Evolutionary conservation across 1,140 invertebrate species (phyloP).

Genomic region (Pectinophora gossypiella): DNA sequence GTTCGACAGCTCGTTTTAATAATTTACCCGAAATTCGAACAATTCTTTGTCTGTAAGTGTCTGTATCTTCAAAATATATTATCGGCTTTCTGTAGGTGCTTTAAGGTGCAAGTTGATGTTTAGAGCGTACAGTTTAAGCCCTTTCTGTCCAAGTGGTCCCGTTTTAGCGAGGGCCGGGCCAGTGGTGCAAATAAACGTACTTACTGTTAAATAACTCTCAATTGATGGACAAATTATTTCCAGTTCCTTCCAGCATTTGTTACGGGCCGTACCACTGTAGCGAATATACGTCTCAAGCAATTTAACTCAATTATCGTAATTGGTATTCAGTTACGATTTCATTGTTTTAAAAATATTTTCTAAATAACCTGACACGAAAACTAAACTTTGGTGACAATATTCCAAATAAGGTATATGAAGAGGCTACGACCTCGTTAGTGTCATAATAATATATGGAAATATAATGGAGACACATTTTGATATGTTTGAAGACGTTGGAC

Average conservation of each 20-base stretch:
- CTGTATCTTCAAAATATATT: neutral
- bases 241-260: slow-evolving; percentile 22
- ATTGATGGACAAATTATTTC: slow-evolving; percentile 41
- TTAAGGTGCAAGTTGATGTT: neutral
- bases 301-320: neutral
- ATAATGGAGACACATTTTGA: neutral
- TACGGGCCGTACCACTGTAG: slow-evolving; percentile 8
- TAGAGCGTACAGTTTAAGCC: slow-evolving; percentile 11
- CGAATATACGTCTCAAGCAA: neutral
- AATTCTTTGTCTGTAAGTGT: slow-evolving; percentile 17
- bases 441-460: neutral
- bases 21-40: slow-evolving; percentile 33
- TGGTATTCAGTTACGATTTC: neutral
- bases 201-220: slow-evolving; percentile 36
- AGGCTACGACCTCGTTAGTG: neutral
- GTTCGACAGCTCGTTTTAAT: slow-evolving; percentile 47
- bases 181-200: slow-evolving; percentile 35
- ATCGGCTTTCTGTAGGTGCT: neutral
- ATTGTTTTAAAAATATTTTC: too few species aligned
- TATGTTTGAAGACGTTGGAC: neutral
- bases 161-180: slow-evolving; percentile 17
- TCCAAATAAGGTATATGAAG: too few species aligned
- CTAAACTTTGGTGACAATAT: too few species aligned
- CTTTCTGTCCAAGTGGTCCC: too few species aligned
- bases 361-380: too few species aligned